Percentiles rank a stretch among this genome's conserved stretches.
Conservation (phyloP, 2,113 vertebrate species). For the Pteronura brasiliensis region DNA sequence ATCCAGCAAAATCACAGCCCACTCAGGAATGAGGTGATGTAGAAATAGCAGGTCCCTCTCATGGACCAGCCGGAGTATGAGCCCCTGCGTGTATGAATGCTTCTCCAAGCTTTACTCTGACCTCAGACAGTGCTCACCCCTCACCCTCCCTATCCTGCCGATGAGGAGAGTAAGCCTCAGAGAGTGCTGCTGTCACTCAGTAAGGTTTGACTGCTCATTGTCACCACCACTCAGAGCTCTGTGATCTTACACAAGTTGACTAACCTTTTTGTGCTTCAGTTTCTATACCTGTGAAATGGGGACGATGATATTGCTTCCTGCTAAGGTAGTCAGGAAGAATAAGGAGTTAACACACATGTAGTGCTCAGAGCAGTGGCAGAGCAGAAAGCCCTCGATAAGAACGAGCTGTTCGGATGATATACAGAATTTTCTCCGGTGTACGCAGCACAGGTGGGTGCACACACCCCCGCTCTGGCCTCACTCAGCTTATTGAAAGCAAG, state of each 20-base stretch:
- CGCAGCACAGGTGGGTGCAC: background rate
- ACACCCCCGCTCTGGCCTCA: background rate
- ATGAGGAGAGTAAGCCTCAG: background rate
- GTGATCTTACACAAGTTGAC: background rate
- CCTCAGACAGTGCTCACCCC: background rate
- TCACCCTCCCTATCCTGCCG: no score
- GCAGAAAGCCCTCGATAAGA: background rate
- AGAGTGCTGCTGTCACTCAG: background rate
- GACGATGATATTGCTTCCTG: background rate
- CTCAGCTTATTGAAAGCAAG: background rate
- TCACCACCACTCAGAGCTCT: background rate
- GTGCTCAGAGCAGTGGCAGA: background rate
- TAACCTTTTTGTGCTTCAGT: background rate
- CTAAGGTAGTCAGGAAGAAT: background rate
- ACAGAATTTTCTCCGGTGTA: background rate
- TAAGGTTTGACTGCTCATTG: background rate
- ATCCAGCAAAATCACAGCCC: background rate
- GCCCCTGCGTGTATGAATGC: no score
- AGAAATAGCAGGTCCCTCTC: background rate
- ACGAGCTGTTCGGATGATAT: background rate
- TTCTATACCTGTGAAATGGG: background rate
- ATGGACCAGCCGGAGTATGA: background rate
- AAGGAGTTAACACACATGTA: background rate
- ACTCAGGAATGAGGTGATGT: background rate
- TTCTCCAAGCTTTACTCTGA: background rate